phyloP scores from a whole-genome alignment of 2,797 vertebrate genomes.

The Danio kyathit region DNA sequence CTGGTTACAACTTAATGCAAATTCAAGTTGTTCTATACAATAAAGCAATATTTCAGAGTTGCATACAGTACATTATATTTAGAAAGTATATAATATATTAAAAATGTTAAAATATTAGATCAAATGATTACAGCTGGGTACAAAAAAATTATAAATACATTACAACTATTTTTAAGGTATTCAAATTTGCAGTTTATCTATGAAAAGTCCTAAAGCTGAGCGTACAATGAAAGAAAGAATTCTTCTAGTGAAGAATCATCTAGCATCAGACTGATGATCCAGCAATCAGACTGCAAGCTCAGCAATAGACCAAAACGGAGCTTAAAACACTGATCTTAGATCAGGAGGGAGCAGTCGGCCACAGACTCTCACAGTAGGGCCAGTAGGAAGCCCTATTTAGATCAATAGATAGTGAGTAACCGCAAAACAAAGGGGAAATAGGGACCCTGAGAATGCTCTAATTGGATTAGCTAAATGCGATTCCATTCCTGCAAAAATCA shows the following conservation, averaged over 20 bases:
- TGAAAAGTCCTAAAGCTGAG: neutral
- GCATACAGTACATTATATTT: neutral
- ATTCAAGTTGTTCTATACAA: no score
- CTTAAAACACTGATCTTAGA: slow-evolving; percentile 49
- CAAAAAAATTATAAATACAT: neutral
- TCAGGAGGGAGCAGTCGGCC: slow-evolving; percentile 36
- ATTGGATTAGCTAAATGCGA: slow-evolving; percentile 82
- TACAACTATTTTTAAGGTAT: neutral
- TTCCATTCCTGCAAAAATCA: slow-evolving; percentile 76
- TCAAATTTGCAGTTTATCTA: neutral
- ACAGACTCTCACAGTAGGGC: slow-evolving; percentile 47
- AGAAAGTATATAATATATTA: neutral
- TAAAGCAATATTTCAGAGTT: no score
- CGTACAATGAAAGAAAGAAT: no score
- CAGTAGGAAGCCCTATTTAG: slow-evolving; percentile 71
- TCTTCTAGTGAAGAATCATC: neutral
- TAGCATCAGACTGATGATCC: slow-evolving; percentile 12
- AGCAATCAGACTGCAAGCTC: slow-evolving; percentile 44
- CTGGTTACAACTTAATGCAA: slow-evolving; percentile 46
- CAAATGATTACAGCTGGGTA: neutral
- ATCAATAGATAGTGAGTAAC: slow-evolving; percentile 76
- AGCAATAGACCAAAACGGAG: slow-evolving; percentile 27
- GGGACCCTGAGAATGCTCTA: slow-evolving; percentile 70
- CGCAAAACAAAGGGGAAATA: slow-evolving; percentile 78
- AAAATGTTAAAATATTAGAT: neutral